phyloP scores from a whole-genome alignment of 2,797 vertebrate genomes.

The Limnodromus scolopaceus region DNA sequence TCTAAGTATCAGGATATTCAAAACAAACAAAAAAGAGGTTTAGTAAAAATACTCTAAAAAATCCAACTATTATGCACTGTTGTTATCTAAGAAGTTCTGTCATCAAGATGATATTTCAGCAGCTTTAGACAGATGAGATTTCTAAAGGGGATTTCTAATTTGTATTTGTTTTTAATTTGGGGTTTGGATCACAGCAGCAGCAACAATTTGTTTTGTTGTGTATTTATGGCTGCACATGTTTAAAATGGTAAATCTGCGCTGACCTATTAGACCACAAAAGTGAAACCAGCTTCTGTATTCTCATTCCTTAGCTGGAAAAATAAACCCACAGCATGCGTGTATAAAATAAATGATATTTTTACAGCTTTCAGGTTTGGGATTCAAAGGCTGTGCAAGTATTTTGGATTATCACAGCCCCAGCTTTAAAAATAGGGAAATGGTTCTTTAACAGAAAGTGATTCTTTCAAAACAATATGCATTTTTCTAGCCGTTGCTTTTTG shows the following conservation, averaged over 20 bases:
- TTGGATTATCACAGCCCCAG: not conserved
- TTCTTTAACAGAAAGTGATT: conserved; percentile 1
- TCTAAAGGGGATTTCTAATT: conserved; percentile 41
- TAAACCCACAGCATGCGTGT: conserved; percentile 39
- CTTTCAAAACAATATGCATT: conserved; percentile 4
- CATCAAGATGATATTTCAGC: conserved; percentile 30
- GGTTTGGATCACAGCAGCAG: conserved; percentile 54
- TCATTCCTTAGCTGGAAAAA: conserved; percentile 46
- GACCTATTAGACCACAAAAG: conserved; percentile 64
- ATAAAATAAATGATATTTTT: conserved; percentile 54
- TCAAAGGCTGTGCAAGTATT: conserved; percentile 19
- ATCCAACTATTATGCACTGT: not conserved
- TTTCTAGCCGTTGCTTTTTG: conserved; percentile 13
- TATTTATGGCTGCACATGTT: conserved; percentile 57
- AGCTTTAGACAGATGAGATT: conserved; percentile 32
- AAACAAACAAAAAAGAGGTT: conserved; percentile 11
- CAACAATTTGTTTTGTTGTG: conserved; percentile 53
- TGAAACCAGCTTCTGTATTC: conserved; percentile 59
- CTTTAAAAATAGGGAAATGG: conserved; percentile 2
- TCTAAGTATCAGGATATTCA: not conserved
- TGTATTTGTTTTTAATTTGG: conserved; percentile 69
- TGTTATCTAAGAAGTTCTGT: conserved; percentile 36
- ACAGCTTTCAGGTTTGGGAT: conserved; percentile 23
- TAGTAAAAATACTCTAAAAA: not conserved
- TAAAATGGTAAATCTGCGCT: conserved; percentile 58